Evolutionary conservation across 2,113 vertebrate species (phyloP), one percentile per base, ranked within the genome.

Genomic region (Kryptolebias marmoratus): DNA sequence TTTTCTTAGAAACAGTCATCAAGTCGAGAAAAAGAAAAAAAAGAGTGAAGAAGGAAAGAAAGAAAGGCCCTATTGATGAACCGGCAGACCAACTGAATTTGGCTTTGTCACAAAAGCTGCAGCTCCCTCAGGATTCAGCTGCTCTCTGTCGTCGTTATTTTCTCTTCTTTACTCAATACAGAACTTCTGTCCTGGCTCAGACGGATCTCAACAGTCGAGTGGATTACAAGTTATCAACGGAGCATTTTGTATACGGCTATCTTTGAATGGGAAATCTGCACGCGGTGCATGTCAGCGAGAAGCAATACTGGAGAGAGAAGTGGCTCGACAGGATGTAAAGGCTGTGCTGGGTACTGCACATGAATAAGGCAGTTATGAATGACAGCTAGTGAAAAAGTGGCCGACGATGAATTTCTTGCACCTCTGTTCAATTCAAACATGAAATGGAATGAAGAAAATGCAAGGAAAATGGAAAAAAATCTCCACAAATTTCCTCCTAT

Each of bases 1-100:
- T 70, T 71, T 69, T 81, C 69, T 65, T 76, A 75, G 67, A 86
- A 93, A 93, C 90, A 93, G 92, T 94, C 89, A 77, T 90, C 62
- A 81, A 89, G 88, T 90, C 86, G 45, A 57, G 31, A 59, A 48
- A 13, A 31, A 76, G 61, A 52, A 67, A 67, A 55, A 53, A 22
- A 22, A 22, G 22, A 22, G 22, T 22, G 22, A 22, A 22, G 22
- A 22, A 22, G 22, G 22, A 22, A 22, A 48, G 66, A 54, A 63
- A 67, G 32, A 70, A 67, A 0, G 27, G 47, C 44, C 18, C 62
- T 53, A 59, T 59, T 63, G 48, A 75, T 48, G 60, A 79, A 62
- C 27, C 31, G 14, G 50, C 14, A 27, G 63, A 64, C 54, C 70
- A 31, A 45, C 5, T 72, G 18, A 45, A 78, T 68, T 58, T 60